These are phyloP conservation scores for Drepana falcataria DNA, from an alignment of 2,888 invertebrate genomes.

Conservation along the genomic window DNA sequence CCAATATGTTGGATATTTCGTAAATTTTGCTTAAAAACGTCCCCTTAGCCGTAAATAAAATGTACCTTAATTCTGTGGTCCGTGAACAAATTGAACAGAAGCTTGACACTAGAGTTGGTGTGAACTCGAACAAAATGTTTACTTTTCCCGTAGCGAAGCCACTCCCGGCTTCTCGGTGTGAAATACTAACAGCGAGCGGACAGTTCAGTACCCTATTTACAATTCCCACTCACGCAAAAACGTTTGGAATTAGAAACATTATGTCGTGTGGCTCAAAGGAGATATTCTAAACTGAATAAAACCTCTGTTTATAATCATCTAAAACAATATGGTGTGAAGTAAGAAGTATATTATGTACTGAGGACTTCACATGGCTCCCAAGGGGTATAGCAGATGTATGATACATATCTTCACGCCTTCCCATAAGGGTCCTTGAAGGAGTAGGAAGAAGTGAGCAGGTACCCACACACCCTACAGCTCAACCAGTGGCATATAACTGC, in stretches of 20 bases:
- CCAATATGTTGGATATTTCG: neutral
- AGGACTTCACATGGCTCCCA: too few relatives aligned
- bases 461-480: too few relatives aligned
- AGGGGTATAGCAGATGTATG: too few relatives aligned
- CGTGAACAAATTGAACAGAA: conserved; percentile 27
- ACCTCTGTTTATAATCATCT: neutral
- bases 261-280: neutral
- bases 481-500: too few relatives aligned
- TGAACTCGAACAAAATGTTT: conserved; percentile 45
- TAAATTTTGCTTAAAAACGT: conserved; percentile 2
- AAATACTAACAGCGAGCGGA: conserved; percentile 15
- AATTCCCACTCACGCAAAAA: conserved; percentile 3
- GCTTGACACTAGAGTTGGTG: conserved; percentile 35
- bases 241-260: neutral
- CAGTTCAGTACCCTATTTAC: neutral
- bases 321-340: neutral
- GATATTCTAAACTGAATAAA: neutral
- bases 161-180: conserved; percentile 19
- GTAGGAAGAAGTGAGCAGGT: too few relatives aligned
- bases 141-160: conserved; percentile 31
- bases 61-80: conserved; percentile 12
- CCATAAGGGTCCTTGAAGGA: too few relatives aligned
- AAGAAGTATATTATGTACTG: too few relatives aligned
- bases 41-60: conserved; percentile 5
- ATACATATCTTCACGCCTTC: too few relatives aligned